Base-by-base conservation (phyloP, 2,888 invertebrate species). In the Dorcus hopei region DNA sequence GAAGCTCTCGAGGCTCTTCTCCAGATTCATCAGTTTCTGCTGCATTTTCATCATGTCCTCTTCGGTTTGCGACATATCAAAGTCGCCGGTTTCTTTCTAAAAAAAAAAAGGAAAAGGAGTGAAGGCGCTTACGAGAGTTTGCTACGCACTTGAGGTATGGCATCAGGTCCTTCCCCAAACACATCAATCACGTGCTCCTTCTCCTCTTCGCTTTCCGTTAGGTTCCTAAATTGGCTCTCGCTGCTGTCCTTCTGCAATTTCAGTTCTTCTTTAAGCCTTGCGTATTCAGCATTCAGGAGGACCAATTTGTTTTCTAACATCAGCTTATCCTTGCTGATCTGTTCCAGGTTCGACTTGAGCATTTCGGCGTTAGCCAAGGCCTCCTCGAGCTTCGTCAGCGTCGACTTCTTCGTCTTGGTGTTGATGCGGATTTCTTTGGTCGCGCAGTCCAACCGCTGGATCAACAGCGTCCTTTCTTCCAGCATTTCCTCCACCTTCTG, bases 301-400 rank as follows among this genome's bases (percentile, higher is more conserved):
- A 66, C 65, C 7, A 74, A 59, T 58, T 74, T 74, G 16, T 69
- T 69, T 55, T 74, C 71, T 39, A 75, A 52, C 33, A 70, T 70
- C 43, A 70, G 68, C 59, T 74, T 75, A 48, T 76, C 74, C 43
- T 69, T 58, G 23, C 63, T 67, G 4, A 71, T 59, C 47, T 58
- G 59, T 45, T 73, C 72, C 38, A 76, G 50, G 47, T 74, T 70
- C 9, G 65, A 59, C 26, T 68, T 70, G 5, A 73, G 54, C 26
- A 64, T 57, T 5, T 71, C 69, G 1, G 65, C 64, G 9, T 52
- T 62, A 7, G 53, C 38, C n/a, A 65, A 51, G 6, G 63, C 67
- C 54, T 75, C 73, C 59, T 77, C 76, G 49, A 77, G 61, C 59
- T 74, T 75, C 0, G 69, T 70, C 26, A 77, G 57, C 1, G 75